These are phyloP conservation scores for Osmerus mordax DNA, from an alignment of 2,113 vertebrate species.

Conservation along the genomic window DNA sequence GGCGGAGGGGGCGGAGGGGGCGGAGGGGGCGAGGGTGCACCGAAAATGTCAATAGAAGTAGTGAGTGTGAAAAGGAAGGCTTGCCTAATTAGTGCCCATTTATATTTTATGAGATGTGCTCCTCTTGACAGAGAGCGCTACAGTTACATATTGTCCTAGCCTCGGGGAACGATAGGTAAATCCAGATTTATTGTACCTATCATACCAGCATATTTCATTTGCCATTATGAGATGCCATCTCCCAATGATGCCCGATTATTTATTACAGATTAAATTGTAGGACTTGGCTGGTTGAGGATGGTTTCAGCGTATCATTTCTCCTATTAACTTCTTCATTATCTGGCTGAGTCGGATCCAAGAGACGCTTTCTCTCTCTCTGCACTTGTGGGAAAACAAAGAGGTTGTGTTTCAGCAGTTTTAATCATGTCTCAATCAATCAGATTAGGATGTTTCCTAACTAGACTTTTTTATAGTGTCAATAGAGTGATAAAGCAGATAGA, in stretches of 20 bases:
- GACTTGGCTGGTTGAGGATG: conserved; percentile 96
- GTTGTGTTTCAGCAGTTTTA: conserved; percentile 53
- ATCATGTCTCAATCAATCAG: conserved; percentile 48
- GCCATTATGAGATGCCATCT: conserved; percentile 99
- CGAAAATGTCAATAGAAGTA: conserved; percentile 99
- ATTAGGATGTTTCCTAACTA: conserved; percentile 42
- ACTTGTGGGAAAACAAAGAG: conserved; percentile 62
- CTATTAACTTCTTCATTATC: conserved; percentile 99
- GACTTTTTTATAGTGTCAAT: neutral
- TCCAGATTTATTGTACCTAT: conserved; percentile 99
- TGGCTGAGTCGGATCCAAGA: conserved; percentile 85
- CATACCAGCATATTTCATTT: conserved; percentile 99
- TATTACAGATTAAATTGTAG: conserved; percentile 99
- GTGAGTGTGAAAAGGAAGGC: conserved; percentile 99
- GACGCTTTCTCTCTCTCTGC: conserved; percentile 59
- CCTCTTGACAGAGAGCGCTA: conserved; percentile 99
- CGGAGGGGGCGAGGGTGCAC: conserved; percentile 76
- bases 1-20: conserved; percentile 58
- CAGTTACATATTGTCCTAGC: conserved; percentile 99
- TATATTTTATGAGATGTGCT: conserved; percentile 99
- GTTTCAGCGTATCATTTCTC: conserved; percentile 98
- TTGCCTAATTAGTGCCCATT: conserved; percentile 99
- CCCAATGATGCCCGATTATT: conserved; percentile 99
- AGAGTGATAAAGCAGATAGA: neutral
- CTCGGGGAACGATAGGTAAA: conserved; percentile 99